Conservation (phyloP, 2,113 vertebrate genomes). For the Osmerus eperlanus region DNA sequence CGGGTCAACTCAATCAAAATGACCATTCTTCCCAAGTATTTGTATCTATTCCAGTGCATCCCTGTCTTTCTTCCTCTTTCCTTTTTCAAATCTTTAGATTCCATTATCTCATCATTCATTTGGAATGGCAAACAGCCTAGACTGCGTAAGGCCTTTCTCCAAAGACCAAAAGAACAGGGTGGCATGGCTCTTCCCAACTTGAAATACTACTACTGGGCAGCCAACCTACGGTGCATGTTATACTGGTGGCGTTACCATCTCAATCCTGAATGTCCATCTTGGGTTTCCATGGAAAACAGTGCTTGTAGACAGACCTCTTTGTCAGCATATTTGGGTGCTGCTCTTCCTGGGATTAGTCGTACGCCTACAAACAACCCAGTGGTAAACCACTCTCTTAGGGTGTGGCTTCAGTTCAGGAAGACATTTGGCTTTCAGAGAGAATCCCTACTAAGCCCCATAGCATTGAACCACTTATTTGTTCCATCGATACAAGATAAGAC, state of each 20-base stretch:
- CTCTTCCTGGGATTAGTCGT: background rate
- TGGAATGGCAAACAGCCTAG: conserved; percentile 7
- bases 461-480: too few relatives aligned
- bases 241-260: background rate
- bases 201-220: conserved; percentile 6
- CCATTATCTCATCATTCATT: conserved; percentile 4
- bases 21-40: conserved; percentile 10
- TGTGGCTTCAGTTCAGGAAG: too few relatives aligned
- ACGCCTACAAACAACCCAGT: background rate
- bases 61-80: background rate
- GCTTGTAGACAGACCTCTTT: background rate
- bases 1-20: conserved; percentile 14
- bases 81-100: background rate
- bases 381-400: too few relatives aligned
- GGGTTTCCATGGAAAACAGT: background rate
- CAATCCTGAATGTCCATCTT: background rate
- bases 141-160: background rate
- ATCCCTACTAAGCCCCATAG: too few relatives aligned
- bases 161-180: background rate
- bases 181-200: conserved; percentile 5
- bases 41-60: conserved; percentile 11
- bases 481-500: too few relatives aligned
- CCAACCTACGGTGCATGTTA: background rate
- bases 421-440: too few relatives aligned
- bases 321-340: too few relatives aligned